Base-by-base conservation (phyloP, 2,113 vertebrate species). In the Pseudopodoces humilis region DNA sequence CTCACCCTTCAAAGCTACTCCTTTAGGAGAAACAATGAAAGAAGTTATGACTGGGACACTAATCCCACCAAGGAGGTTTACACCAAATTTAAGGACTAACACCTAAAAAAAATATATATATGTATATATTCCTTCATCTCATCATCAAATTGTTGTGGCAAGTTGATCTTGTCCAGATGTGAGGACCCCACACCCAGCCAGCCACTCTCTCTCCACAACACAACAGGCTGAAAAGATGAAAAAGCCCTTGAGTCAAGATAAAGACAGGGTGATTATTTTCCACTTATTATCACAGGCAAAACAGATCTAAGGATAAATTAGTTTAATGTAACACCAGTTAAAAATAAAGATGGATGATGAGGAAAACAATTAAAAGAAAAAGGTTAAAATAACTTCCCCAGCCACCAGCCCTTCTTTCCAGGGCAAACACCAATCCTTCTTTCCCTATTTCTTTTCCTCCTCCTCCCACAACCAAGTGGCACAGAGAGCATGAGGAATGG, bases 141-240 rank as follows among this genome's bases (percentile, higher is more conserved):
- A 67, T 4, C 11, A 6, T 60, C 11, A 52, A 15, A 55, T 6
- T 2, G 3, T 22, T 76, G 20, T 59, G 14, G 39, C 47, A 33
- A 9, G 11, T 39, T 79, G 49, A 68, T 9, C 11, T 15, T 56
- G 21, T 3, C 18, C 50, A 60, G 33, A 16, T 60, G 49, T 30
- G 44, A 86, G 7, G 8, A n/a, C 6, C 2, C 0, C 5, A 17
- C 13, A 9, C 5, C 4, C 41, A 80, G 23, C 3, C 80, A 79
- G 10, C 11, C 15, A 2, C 10, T 58, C 59, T 35, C 8, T 19
- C 28, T 50, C 50, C 46, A 44, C 31, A 65, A 33, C 7, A 65
- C 11, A 25, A 44, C 22, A 47, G 11, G 4, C 8, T 3, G 7
- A 69, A 6, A 59, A 21, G 23, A 65, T 13, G 2, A 11, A 86